A percentile compares a stretch with the other conserved stretches of the same genome.
phyloP scores from a whole-genome alignment of 1,140 invertebrate species.

The Ceratina australensis region DNA sequence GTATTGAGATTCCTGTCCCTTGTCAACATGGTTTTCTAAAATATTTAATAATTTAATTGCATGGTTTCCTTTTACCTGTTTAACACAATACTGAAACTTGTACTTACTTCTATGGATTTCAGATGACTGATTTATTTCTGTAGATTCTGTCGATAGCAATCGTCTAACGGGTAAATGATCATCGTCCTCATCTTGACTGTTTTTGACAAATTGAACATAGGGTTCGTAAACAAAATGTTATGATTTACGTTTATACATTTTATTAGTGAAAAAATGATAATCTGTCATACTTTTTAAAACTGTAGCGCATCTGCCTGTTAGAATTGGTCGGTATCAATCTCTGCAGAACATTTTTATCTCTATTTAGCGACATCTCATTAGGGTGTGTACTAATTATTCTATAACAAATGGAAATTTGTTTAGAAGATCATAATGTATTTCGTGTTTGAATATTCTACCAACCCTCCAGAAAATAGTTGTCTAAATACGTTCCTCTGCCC shows the following conservation, averaged over 20 bases:
- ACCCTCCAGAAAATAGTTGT: conserved; percentile 66
- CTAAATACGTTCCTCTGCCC: conserved; percentile 61
- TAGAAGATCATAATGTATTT: neutral
- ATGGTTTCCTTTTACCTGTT: neutral
- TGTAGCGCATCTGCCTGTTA: conserved; percentile 37
- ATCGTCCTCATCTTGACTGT: conserved; percentile 41
- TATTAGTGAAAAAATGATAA: neutral
- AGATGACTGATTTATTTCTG: conserved; percentile 74
- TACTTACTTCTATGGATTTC: conserved; percentile 76
- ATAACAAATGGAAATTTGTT: neutral
- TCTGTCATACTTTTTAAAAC: conserved; percentile 18
- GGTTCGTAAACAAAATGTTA: neutral
- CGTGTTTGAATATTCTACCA: neutral
- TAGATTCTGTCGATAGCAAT: conserved; percentile 75
- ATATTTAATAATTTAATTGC: neutral
- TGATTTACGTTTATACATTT: neutral
- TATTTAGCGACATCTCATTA: conserved; percentile 48
- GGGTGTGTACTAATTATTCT: conserved; percentile 41
- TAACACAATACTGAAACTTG: neutral
- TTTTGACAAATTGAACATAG: conserved; percentile 6
- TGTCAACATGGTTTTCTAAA: conserved; percentile 5
- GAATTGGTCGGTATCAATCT: conserved; percentile 53
- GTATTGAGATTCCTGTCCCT: neutral
- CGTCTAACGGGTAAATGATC: conserved; percentile 62
- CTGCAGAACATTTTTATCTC: conserved; percentile 52